phyloP scores from a whole-genome alignment of 2,888 invertebrate species.

The Enchytraeus crypticus region DNA sequence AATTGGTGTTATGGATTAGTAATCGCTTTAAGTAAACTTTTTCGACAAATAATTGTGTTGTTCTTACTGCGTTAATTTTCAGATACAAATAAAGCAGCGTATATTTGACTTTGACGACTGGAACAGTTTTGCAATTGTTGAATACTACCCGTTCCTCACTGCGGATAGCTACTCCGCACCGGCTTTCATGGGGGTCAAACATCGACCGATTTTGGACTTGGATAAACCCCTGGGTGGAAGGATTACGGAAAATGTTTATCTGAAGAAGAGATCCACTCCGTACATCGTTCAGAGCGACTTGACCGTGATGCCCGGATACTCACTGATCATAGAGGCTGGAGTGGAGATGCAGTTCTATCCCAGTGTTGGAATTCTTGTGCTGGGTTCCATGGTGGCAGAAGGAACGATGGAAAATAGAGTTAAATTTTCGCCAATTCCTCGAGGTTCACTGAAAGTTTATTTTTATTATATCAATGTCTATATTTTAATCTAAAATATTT shows the following conservation, averaged over 20 bases:
- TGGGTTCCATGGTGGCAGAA: constrained; percentile 77
- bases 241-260: constrained; percentile 54
- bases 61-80: no score
- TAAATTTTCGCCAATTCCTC: constrained; percentile 10
- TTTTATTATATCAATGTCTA: neutral
- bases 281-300: constrained; percentile 68
- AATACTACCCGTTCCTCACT: constrained; percentile 76
- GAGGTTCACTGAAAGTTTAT: neutral
- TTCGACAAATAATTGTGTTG: no score
- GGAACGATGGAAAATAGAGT: constrained; percentile 53
- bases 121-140: constrained; percentile 92
- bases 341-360: constrained; percentile 87
- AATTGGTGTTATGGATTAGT: no score
- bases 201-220: constrained; percentile 31
- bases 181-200: constrained; percentile 29
- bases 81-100: constrained; percentile 51
- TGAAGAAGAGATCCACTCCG: constrained; percentile 32
- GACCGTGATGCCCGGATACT: constrained; percentile 89
- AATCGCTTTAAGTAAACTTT: no score
- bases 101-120: constrained; percentile 99
- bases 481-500: no score
- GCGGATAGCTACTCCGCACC: constrained; percentile 47
- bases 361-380: constrained; percentile 86
- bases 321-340: constrained; percentile 75
- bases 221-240: constrained; percentile 50